A percentile compares a stretch with the other conserved stretches of the same genome.
Conservation (phyloP, 2,797 vertebrate species). For the Hephaestus fuliginosus region DNA sequence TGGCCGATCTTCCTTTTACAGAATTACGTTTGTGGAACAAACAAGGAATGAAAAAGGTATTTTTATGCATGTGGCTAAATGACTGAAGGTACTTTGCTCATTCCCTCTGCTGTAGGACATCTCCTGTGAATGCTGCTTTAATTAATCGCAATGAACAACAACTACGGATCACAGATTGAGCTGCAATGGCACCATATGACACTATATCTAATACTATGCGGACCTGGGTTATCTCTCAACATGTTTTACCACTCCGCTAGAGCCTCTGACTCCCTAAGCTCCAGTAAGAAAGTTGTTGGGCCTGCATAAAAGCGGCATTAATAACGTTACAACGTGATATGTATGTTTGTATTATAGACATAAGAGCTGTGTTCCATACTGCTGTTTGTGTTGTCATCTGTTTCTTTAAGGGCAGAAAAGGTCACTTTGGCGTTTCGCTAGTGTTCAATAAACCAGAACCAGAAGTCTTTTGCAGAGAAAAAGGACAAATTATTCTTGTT, state of each 20-base stretch:
- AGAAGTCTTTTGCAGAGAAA: constrained; percentile 4
- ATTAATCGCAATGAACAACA: constrained; percentile 34
- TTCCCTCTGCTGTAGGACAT: constrained; percentile 14
- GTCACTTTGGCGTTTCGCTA: constrained; percentile 51
- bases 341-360: constrained; percentile 71
- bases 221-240: background rate
- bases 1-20: constrained; percentile 29
- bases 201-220: constrained; percentile 5
- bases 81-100: constrained; percentile 12
- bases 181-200: background rate
- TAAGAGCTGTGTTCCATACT: constrained; percentile 63
- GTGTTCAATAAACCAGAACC: constrained; percentile 64
- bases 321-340: background rate
- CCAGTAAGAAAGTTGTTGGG: constrained; percentile 8
- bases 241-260: background rate
- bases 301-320: background rate
- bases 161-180: constrained; percentile 13
- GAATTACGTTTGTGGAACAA: constrained; percentile 31
- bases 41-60: constrained; percentile 26
- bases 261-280: background rate
- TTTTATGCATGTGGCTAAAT: constrained; percentile 39
- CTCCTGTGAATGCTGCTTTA: constrained; percentile 25
- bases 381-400: constrained; percentile 58
- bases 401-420: constrained; percentile 74
- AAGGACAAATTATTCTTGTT: background rate